Evolutionary conservation across 2,888 invertebrate genomes (phyloP).

Genomic region (Oscheius sp.): DNA sequence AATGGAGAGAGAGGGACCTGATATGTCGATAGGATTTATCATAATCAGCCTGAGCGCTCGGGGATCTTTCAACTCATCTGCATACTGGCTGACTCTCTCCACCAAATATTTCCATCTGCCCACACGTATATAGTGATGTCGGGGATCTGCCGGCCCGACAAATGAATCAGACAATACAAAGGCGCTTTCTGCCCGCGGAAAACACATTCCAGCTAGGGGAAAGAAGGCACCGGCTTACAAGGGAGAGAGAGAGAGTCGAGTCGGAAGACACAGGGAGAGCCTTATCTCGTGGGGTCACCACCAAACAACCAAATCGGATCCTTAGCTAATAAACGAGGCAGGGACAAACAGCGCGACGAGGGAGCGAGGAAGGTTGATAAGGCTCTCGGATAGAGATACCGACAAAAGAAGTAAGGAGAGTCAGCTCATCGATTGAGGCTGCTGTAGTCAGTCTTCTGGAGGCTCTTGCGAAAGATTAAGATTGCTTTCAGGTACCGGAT

Average conservation of each 20-base stretch:
- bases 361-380: constrained; percentile 27
- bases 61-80: constrained; percentile 33
- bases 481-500: background rate
- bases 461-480: background rate
- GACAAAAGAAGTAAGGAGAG: background rate
- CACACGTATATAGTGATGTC: background rate
- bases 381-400: constrained; percentile 27
- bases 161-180: constrained; percentile 19
- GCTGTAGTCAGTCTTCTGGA: background rate
- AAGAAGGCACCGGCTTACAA: background rate
- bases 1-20: constrained; percentile 6
- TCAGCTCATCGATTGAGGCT: constrained; percentile 18
- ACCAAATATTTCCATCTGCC: background rate
- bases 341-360: constrained; percentile 23
- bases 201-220: background rate
- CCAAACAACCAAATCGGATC: constrained; percentile 38
- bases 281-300: constrained; percentile 24
- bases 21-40: constrained; percentile 31
- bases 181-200: background rate
- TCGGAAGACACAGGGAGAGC: background rate
- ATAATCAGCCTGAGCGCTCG: constrained; percentile 26
- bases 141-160: background rate
- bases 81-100: constrained; percentile 7
- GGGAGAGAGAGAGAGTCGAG: background rate
- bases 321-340: constrained; percentile 31